Conservation (phyloP, 1,140 invertebrate genomes). For the Schmidtea mediterranea region DNA sequence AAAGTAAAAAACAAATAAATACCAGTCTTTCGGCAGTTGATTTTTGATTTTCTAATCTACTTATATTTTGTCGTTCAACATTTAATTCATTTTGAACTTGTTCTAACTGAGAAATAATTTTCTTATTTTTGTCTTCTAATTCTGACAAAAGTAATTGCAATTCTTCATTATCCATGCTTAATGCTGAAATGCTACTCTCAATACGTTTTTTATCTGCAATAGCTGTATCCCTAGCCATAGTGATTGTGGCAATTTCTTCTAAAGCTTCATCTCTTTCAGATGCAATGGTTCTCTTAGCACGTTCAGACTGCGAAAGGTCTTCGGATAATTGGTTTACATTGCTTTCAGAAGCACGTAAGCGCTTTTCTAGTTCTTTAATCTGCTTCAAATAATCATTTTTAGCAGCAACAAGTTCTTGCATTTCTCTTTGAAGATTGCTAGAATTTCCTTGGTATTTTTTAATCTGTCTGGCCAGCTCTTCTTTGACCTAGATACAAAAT, state of each 20-base stretch:
- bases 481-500: not conserved
- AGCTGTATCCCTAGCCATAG: not conserved
- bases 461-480: slow-evolving; percentile 1
- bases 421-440: not conserved
- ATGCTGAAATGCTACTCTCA: not conserved
- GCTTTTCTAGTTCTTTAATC: not conserved
- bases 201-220: slow-evolving; percentile 3
- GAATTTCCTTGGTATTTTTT: not conserved
- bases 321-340: not conserved
- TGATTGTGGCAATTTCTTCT: not conserved
- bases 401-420: not conserved
- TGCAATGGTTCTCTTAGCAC: not conserved
- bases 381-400: not conserved
- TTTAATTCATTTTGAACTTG: slow-evolving; percentile 1
- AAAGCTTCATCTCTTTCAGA: not conserved
- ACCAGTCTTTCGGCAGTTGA: not conserved
- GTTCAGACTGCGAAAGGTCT: not conserved
- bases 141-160: not conserved
- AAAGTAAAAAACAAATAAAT: no score
- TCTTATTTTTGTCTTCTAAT: not conserved
- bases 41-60: not conserved
- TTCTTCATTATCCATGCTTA: slow-evolving; percentile 1
- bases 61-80: not conserved
- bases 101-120: slow-evolving; percentile 1
- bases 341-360: not conserved